Conservation (phyloP, 2,888 invertebrate species). For the Drosophila infuscata region DNA sequence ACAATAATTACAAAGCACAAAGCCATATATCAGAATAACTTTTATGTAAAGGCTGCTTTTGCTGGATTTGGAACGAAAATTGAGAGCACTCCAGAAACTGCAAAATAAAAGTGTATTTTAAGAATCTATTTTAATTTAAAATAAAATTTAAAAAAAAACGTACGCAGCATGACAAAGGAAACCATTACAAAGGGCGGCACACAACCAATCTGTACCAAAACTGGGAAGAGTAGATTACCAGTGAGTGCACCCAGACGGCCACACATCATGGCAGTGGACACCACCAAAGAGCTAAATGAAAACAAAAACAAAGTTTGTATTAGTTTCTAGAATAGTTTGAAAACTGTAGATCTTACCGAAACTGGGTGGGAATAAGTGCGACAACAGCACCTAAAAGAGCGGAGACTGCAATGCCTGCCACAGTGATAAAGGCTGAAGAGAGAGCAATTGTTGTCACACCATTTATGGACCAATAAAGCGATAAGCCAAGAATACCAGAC, state of each 20-base stretch:
- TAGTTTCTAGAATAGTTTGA: neutral
- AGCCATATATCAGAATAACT: neutral
- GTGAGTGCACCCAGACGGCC: conserved; percentile 90
- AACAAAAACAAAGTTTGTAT: neutral
- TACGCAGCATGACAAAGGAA: conserved; percentile 88
- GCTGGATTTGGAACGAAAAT: conserved; percentile 70
- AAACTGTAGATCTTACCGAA: conserved; percentile 72
- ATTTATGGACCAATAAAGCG: conserved; percentile 87
- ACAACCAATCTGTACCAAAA: conserved; percentile 89
- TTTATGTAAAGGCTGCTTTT: conserved; percentile 63
- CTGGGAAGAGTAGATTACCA: conserved; percentile 90
- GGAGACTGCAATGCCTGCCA: conserved; percentile 80
- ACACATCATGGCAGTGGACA: conserved; percentile 89
- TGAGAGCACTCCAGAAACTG: conserved; percentile 74
- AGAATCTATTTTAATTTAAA: neutral
- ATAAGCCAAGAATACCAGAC: conserved; percentile 86
- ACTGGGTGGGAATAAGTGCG: conserved; percentile 82
- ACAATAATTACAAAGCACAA: conserved; percentile 6
- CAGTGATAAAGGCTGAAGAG: conserved; percentile 86
- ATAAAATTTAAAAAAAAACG: conserved; percentile 51
- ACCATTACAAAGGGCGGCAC: conserved; percentile 90
- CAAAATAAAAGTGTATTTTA: neutral
- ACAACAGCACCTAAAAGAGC: conserved; percentile 82
- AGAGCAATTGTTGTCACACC: conserved; percentile 86
- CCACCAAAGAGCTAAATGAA: conserved; percentile 86